Percentiles rank a stretch among this genome's conserved stretches.
These are phyloP conservation scores for Netelia melanura DNA, from an alignment of 2,888 invertebrate species.

Conservation along the genomic window DNA sequence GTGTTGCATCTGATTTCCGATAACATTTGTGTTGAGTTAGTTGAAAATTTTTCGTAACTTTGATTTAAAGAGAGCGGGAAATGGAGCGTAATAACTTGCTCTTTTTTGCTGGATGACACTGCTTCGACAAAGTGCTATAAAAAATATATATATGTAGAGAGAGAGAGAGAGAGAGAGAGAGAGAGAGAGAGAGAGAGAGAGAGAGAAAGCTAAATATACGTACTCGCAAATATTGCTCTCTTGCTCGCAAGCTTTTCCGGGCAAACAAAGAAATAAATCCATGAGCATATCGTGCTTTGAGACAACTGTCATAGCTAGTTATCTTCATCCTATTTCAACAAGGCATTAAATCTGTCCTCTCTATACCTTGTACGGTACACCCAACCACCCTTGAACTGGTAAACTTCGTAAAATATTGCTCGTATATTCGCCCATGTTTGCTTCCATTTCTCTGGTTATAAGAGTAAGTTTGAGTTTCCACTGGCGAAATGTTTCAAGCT, in stretches of 20 bases:
- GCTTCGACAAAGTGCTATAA: no score
- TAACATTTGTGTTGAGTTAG: no score
- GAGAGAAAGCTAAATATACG: no score
- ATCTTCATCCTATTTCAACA: constrained; percentile 55
- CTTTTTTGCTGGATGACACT: no score
- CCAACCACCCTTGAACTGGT: not conserved
- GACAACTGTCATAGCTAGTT: constrained; percentile 53
- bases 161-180: no score
- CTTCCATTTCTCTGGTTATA: constrained; percentile 13
- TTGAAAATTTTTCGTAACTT: no score
- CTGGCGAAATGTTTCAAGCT: constrained; percentile 13
- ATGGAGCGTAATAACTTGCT: no score
- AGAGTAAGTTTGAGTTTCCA: constrained; percentile 26
- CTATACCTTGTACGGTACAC: not conserved
- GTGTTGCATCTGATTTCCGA: no score
- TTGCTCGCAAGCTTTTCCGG: constrained; percentile 27
- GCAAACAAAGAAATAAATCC: constrained; percentile 75
- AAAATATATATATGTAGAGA: no score
- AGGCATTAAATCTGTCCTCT: constrained; percentile 34
- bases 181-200: no score
- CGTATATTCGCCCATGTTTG: constrained; percentile 6
- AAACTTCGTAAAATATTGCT: not conserved
- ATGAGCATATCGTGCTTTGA: constrained; percentile 14
- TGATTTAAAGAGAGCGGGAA: no score
- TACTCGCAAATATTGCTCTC: not conserved